These are phyloP conservation scores for Mycalesis mineus DNA, from an alignment of 2,888 invertebrate species.

Conservation along the genomic window DNA sequence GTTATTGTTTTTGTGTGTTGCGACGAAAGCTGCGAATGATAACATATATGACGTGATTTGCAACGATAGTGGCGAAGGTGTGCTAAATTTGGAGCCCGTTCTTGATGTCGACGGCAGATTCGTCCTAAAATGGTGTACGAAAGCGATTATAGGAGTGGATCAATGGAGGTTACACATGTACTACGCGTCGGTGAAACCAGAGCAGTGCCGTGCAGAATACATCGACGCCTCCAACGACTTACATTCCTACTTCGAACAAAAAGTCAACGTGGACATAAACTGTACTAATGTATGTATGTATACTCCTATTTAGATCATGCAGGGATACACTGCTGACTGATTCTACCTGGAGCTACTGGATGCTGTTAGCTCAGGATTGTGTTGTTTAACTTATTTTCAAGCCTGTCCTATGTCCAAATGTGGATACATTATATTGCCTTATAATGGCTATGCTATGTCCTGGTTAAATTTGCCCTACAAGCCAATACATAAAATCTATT, in stretches of 20 bases:
- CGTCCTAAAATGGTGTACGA: conserved; percentile 44
- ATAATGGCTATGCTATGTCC: too few relatives aligned
- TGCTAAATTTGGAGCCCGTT: conserved; percentile 36
- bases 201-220: neutral
- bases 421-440: too few relatives aligned
- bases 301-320: too few relatives aligned
- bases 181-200: neutral
- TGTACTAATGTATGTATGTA: conserved; percentile 4
- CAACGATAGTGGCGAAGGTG: conserved; percentile 28
- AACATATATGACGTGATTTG: conserved; percentile 37
- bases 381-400: too few relatives aligned
- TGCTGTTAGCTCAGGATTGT: too few relatives aligned
- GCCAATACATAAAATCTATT: too few relatives aligned
- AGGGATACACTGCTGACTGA: too few relatives aligned
- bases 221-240: too few relatives aligned
- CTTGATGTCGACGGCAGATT: conserved; percentile 47
- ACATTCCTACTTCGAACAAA: neutral
- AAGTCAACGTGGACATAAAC: neutral
- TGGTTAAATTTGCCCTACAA: too few relatives aligned
- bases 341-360: too few relatives aligned
- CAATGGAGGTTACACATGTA: conserved; percentile 40
- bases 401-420: too few relatives aligned
- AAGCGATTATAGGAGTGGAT: conserved; percentile 27
- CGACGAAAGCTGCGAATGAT: conserved; percentile 21
- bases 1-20: conserved; percentile 31